Evolutionary conservation across 2,888 invertebrate species (phyloP).

Genomic region (Clistopyga incitator): DNA sequence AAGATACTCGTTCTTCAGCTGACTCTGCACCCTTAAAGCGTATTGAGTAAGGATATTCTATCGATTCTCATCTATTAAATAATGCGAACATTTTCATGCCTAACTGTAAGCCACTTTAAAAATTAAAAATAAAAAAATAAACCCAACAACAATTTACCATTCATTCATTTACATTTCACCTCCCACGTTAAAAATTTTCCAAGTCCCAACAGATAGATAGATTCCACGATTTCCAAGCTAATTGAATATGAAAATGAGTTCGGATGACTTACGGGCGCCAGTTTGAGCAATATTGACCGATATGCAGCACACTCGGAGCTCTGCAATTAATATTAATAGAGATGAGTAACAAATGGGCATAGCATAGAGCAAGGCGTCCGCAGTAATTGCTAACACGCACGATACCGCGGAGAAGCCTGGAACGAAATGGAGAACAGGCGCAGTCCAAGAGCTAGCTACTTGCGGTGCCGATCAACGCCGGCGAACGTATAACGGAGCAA

Average conservation of each 20-base stretch:
- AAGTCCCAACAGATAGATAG: neutral
- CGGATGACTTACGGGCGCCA: neutral
- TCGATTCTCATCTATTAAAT: too few relatives aligned
- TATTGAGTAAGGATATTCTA: too few relatives aligned
- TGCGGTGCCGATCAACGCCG: constrained; percentile 3
- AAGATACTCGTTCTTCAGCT: too few relatives aligned
- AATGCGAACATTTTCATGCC: neutral
- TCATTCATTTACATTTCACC: neutral
- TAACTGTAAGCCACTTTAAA: neutral
- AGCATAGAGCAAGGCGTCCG: neutral
- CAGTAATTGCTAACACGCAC: constrained; percentile 49
- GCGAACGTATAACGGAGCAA: neutral
- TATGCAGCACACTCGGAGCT: neutral
- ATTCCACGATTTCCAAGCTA: neutral
- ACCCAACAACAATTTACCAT: too few relatives aligned
- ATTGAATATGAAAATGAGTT: constrained; percentile 17
- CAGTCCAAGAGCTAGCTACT: neutral
- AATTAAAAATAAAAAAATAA: too few relatives aligned
- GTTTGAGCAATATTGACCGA: constrained; percentile 17
- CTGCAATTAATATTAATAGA: constrained; percentile 35
- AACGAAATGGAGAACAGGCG: constrained; percentile 42
- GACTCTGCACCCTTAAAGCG: too few relatives aligned
- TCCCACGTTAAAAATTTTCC: neutral
- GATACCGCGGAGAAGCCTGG: constrained; percentile 46
- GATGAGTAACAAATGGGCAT: constrained; percentile 8